Percentiles rank a stretch among this genome's conserved stretches.
Evolutionary conservation across 2,113 vertebrate species (phyloP).

Genomic region (Neomonachus schauinslandi): DNA sequence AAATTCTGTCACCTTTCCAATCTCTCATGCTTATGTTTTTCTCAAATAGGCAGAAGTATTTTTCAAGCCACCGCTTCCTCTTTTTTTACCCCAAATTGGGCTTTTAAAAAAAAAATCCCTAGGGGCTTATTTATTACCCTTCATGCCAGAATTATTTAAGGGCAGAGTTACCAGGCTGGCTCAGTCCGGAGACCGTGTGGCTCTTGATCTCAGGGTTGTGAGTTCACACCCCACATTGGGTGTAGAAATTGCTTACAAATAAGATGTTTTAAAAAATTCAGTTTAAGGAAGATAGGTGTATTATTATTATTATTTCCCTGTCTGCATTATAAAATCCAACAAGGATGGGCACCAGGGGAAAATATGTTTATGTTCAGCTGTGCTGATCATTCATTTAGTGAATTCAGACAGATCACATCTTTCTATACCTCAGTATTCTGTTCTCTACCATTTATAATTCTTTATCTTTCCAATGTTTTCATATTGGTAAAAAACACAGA

Average conservation of each 20-base stretch:
- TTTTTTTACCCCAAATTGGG: neutral
- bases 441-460: neutral
- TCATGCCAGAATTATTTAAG: too few relatives aligned
- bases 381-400: accelerated
- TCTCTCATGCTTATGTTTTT: too few relatives aligned
- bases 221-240: slow-evolving; percentile 86
- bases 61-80: too few relatives aligned
- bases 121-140: accelerated
- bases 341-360: neutral
- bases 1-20: neutral
- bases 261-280: neutral
- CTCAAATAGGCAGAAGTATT: too few relatives aligned
- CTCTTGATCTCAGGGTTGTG: slow-evolving; percentile 94
- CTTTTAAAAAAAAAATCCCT: neutral
- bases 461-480: neutral
- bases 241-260: neutral
- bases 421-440: neutral
- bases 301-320: neutral
- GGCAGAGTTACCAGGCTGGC: slow-evolving; percentile 84
- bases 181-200: slow-evolving; percentile 95
- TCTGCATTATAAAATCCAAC: neutral
- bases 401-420: too few relatives aligned
- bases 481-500: neutral
- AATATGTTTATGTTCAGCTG: neutral
- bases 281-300: neutral